A percentile compares a stretch with the other conserved stretches of the same genome.
phyloP scores from a whole-genome alignment of 2,797 vertebrate species.

The Pyrrhura leucotis region DNA sequence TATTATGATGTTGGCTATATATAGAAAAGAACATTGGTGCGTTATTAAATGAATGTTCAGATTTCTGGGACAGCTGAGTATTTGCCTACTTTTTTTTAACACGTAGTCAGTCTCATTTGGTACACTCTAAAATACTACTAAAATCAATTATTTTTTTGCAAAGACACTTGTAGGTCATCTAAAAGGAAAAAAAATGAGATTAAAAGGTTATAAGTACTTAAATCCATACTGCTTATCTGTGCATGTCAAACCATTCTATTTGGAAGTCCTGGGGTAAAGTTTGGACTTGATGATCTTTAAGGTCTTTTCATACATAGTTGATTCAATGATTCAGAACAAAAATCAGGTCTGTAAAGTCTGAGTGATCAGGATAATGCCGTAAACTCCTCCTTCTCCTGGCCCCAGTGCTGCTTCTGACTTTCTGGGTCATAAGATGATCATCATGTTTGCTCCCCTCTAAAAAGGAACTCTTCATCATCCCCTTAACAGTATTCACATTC shows the following conservation, averaged over 20 bases:
- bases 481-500: not conserved
- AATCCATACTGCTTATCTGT: conserved; percentile 23
- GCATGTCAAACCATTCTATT: not conserved
- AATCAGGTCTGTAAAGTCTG: not conserved
- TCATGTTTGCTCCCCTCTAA: not conserved
- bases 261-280: not conserved
- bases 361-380: not conserved
- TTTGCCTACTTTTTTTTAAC: not conserved
- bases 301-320: not conserved
- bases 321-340: not conserved
- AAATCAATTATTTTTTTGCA: not conserved
- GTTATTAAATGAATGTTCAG: not conserved
- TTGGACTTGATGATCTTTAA: not conserved
- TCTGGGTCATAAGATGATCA: not conserved
- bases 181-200: not conserved
- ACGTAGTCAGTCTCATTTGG: not conserved
- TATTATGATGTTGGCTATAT: not conserved
- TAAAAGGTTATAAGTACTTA: not conserved
- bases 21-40: not conserved
- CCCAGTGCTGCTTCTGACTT: not conserved
- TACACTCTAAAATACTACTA: not conserved
- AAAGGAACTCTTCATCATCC: not conserved
- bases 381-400: not conserved
- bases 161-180: not conserved
- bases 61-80: not conserved